phyloP scores from a whole-genome alignment of 2,113 vertebrate species.

The Brachirus orientalis region DNA sequence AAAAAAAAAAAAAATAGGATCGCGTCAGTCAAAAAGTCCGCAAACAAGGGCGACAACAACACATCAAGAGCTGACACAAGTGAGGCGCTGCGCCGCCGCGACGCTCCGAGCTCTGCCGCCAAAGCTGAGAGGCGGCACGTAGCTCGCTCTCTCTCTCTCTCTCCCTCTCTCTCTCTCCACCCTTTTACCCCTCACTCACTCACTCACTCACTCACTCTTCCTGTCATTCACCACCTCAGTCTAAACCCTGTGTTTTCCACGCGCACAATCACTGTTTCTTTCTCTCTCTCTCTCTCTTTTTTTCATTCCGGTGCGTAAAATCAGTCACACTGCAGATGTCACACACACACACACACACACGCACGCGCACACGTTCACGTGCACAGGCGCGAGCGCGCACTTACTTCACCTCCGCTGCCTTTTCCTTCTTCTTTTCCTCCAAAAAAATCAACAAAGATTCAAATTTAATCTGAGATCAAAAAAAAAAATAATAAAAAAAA shows the following conservation, averaged over 20 bases:
- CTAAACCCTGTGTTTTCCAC: constrained; percentile 34
- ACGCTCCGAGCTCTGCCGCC: constrained; percentile 74
- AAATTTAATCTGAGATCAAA: too few relatives aligned
- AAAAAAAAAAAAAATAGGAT: constrained; percentile 88
- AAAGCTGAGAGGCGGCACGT: constrained; percentile 80
- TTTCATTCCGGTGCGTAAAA: constrained; percentile 26
- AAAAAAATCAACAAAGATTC: too few relatives aligned
- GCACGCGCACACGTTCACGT: constrained; percentile 20
- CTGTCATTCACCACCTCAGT: constrained; percentile 61
- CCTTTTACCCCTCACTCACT: not conserved
- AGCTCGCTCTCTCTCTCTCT: constrained; percentile 56
- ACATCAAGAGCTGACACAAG: constrained; percentile 85
- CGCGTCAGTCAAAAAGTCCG: constrained; percentile 91
- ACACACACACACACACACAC: constrained; percentile 12
- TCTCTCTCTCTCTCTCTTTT: too few relatives aligned
- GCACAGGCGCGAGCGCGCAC: constrained; percentile 19
- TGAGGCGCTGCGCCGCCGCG: constrained; percentile 82
- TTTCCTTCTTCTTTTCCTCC: too few relatives aligned
- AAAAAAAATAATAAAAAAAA: too few relatives aligned
- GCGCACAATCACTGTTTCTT: too few relatives aligned
- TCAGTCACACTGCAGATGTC: constrained; percentile 28
- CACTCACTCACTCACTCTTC: constrained; percentile 49
- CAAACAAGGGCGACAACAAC: constrained; percentile 78
- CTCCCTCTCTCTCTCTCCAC: not conserved
- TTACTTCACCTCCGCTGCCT: not conserved